phyloP scores from a whole-genome alignment of 2,888 invertebrate species.

The Vannuccia rotundouncinata region DNA sequence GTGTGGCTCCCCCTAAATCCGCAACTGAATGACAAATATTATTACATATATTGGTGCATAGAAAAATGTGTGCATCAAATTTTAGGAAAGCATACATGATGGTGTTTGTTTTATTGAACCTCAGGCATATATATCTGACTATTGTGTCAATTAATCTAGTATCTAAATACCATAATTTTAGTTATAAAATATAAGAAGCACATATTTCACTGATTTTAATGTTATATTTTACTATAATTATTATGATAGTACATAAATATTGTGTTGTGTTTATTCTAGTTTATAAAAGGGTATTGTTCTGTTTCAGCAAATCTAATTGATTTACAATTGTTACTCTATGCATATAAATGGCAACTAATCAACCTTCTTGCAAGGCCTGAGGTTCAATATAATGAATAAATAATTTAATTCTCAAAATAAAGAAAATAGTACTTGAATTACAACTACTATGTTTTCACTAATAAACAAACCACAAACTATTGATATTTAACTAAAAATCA shows the following conservation, averaged over 20 bases:
- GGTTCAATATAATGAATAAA: neutral
- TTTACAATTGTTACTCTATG: too few relatives aligned
- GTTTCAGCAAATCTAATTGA: too few relatives aligned
- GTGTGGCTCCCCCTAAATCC: too few relatives aligned
- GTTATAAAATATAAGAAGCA: too few relatives aligned
- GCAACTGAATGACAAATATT: neutral
- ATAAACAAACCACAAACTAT: conserved; percentile 11
- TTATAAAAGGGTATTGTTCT: too few relatives aligned
- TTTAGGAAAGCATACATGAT: neutral
- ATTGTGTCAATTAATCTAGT: too few relatives aligned
- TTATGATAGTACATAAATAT: too few relatives aligned
- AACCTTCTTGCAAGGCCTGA: too few relatives aligned
- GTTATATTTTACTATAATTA: too few relatives aligned
- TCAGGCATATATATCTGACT: neutral
- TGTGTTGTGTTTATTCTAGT: too few relatives aligned
- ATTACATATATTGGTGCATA: neutral
- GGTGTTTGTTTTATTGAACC: neutral
- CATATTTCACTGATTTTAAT: neutral
- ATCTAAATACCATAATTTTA: too few relatives aligned
- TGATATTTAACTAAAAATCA: neutral
- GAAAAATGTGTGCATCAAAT: neutral
- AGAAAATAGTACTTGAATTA: neutral
- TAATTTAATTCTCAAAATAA: neutral
- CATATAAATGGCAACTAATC: too few relatives aligned
- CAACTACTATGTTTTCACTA: neutral